phyloP scores from a whole-genome alignment of 2,797 vertebrate genomes.

The Gambelia wislizenii region DNA sequence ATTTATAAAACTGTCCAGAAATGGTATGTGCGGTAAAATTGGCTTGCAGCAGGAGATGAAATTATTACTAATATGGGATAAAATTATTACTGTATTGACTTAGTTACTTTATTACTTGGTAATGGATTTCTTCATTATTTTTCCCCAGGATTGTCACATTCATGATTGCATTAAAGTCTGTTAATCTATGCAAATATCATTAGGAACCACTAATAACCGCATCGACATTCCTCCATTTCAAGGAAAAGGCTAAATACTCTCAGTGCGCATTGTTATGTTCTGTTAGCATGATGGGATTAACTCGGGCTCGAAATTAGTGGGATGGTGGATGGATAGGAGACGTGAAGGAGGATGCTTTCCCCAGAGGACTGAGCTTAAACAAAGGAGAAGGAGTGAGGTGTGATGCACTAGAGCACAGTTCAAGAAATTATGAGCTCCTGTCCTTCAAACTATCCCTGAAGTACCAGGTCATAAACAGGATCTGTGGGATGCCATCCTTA shows the following conservation, averaged over 20 bases:
- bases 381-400: no score
- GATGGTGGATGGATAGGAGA: slow-evolving; percentile 39
- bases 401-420: background rate
- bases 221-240: slow-evolving; percentile 73
- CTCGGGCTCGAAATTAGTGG: slow-evolving; percentile 34
- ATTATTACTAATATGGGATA: slow-evolving; percentile 82
- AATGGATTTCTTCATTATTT: slow-evolving; percentile 85
- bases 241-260: slow-evolving; percentile 70
- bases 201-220: slow-evolving; percentile 78
- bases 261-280: slow-evolving; percentile 53
- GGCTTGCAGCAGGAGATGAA: slow-evolving; percentile 80
- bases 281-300: slow-evolving; percentile 64
- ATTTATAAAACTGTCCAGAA: slow-evolving; percentile 83
- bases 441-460: background rate
- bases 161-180: slow-evolving; percentile 81
- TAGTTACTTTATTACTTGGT: slow-evolving; percentile 82
- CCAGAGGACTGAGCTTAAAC: background rate
- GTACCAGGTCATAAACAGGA: no score
- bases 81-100: slow-evolving; percentile 84
- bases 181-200: slow-evolving; percentile 86
- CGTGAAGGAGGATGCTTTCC: slow-evolving; percentile 1
- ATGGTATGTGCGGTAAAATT: slow-evolving; percentile 73
- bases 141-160: slow-evolving; percentile 78
- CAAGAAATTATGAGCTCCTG: background rate
- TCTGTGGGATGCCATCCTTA: no score